These are phyloP conservation scores for Propithecus deckenii DNA, from an alignment of 2,797 vertebrate genomes.

Conservation along the genomic window DNA sequence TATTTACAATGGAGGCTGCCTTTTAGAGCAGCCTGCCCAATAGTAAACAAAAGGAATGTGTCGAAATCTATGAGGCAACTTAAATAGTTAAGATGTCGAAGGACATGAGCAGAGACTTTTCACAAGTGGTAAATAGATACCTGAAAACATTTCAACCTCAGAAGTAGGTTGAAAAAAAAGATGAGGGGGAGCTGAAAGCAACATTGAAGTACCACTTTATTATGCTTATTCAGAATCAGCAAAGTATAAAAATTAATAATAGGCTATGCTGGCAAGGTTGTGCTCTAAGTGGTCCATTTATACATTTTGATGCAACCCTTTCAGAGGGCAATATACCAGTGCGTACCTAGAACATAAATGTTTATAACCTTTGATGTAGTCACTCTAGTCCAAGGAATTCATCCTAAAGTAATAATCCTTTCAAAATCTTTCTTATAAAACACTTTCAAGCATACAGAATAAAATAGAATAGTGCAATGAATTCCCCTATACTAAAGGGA, in stretches of 20 bases:
- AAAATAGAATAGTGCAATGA: not conserved
- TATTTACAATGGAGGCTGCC: not conserved
- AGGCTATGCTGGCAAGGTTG: not conserved
- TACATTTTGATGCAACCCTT: not conserved
- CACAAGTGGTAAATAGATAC: not conserved
- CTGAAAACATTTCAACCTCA: not conserved
- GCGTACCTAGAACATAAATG: not conserved
- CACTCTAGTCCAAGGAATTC: not conserved
- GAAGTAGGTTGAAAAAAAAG: not conserved
- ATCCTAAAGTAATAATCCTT: slow-evolving; percentile 22
- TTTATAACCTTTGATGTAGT: not conserved
- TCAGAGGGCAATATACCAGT: not conserved
- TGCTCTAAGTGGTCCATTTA: not conserved
- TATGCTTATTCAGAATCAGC: not conserved
- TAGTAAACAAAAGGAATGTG: not conserved
- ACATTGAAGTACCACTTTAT: not conserved
- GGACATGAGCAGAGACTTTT: not conserved
- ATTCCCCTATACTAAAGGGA: not conserved
- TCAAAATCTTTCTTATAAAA: slow-evolving; percentile 6
- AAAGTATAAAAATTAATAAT: not conserved
- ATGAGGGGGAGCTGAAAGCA: not conserved
- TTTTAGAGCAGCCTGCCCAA: not conserved
- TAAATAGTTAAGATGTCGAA: not conserved
- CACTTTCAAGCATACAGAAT: not conserved
- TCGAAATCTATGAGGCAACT: not conserved